phyloP scores from a whole-genome alignment of 1,140 invertebrate genomes.

The Tribolium madens region DNA sequence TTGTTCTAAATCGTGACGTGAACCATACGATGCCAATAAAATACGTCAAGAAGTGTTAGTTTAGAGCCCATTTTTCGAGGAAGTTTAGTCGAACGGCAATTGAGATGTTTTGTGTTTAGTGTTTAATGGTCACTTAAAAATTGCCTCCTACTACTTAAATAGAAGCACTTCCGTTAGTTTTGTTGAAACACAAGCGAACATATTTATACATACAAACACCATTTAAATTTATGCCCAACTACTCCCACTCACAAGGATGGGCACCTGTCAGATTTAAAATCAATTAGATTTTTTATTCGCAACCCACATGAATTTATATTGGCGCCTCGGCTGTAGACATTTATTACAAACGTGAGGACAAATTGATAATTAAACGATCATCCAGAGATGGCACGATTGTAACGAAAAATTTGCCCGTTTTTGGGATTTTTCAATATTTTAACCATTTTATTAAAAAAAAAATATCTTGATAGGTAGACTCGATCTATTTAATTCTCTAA shows the following conservation, averaged over 20 bases:
- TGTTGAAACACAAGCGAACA: background rate
- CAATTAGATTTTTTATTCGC: conserved; percentile 37
- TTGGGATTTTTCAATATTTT: too few species aligned
- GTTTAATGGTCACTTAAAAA: conserved; percentile 33
- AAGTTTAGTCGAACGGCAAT: conserved; percentile 15
- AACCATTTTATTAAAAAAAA: too few species aligned
- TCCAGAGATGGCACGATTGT: background rate
- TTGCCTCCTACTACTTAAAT: conserved; percentile 22
- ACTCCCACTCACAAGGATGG: conserved; percentile 27
- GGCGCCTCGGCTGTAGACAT: conserved; percentile 19
- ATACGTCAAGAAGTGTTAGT: conserved; percentile 31
- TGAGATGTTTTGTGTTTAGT: conserved; percentile 15
- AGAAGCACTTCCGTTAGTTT: conserved; percentile 19
- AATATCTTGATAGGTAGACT: too few species aligned
- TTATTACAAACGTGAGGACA: conserved; percentile 27
- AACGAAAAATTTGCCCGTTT: too few species aligned
- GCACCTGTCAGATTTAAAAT: conserved; percentile 33
- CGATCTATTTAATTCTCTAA: too few species aligned
- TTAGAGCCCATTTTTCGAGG: conserved; percentile 21
- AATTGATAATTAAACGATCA: conserved; percentile 32
- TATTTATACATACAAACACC: conserved; percentile 3
- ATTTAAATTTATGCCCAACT: conserved; percentile 20
- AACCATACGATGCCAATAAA: conserved; percentile 32
- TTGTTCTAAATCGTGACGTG: conserved; percentile 43
- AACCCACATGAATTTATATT: conserved; percentile 26